Conservation (phyloP, 2,113 vertebrate genomes). For the Acanthisitta chloris region DNA sequence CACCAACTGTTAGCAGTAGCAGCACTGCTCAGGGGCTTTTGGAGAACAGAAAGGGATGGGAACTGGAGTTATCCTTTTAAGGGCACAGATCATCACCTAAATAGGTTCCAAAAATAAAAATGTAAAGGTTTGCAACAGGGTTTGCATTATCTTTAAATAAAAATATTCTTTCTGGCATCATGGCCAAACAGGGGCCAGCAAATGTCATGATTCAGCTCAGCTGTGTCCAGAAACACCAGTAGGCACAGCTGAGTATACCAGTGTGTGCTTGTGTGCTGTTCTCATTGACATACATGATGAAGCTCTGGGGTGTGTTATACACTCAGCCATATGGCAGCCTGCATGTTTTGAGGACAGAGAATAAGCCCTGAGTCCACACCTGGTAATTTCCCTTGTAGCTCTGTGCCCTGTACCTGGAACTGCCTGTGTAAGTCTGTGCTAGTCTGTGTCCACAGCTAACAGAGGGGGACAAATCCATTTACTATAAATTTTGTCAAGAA, state of each 20-base stretch:
- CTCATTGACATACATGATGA: not conserved
- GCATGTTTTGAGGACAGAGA: not conserved
- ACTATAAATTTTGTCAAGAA: not conserved
- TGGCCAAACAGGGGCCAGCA: not conserved
- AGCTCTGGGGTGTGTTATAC: not conserved
- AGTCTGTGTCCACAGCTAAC: not conserved
- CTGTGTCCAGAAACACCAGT: not conserved
- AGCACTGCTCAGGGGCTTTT: not conserved
- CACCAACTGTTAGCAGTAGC: not conserved
- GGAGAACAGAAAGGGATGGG: not conserved
- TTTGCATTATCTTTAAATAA: not conserved
- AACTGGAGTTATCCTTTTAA: not conserved
- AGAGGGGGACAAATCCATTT: not conserved
- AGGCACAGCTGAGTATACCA: not conserved
- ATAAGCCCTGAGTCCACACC: not conserved
- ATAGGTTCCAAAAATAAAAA: not conserved
- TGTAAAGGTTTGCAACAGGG: not conserved
- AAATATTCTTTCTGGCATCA: not conserved
- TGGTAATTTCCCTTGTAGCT: not conserved
- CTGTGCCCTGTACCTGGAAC: not conserved
- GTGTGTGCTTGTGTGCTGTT: not conserved
- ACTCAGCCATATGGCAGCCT: not conserved
- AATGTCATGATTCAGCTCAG: not conserved
- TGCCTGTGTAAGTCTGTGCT: fast-evolving
- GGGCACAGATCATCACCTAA: not conserved